Evolutionary conservation across 2,797 vertebrate genomes (phyloP), one percentile per base, ranked within the genome.

Genomic region (Rhadinocentrus ornatus): DNA sequence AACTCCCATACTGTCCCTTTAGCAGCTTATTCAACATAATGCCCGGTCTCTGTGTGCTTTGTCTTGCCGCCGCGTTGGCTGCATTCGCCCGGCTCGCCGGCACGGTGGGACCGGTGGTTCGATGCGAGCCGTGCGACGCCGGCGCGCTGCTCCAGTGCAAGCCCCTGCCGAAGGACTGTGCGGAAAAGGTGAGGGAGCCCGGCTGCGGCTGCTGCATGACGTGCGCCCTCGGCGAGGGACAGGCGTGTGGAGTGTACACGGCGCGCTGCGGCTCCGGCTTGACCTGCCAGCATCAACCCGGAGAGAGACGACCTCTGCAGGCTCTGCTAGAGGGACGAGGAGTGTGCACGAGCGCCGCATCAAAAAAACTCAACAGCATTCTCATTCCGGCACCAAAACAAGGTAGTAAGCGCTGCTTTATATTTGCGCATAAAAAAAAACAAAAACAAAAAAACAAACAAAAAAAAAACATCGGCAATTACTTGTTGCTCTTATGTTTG

Each of bases 181-280:
- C 90, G 4, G 97, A 98, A 87, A 81, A 86, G 72, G 95, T 96
- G 74, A 92, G 94, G 59, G 97, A 99, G 89, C 96, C 97, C 0
- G 96, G 96, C 78, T 99, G 97, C 82, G 96, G 97, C 85, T 98
- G 97, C 93, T 99, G 97, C 92, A 78, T 94, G 92, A 97, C 97
- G 67, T 99, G 97, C 90, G 96, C 97, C 63, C 92, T 97, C 67
- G 88, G 69, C 4, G 85, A 87, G 62, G 96, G 96, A 50, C 93
- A 93, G 57, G 76, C 90, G 34, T 99, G 97, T 89, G 97, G 97
- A 74, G 94, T 99, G 82, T 98, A 99, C 93, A 98, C 96, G 0
- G 96, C 96, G 80, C 96, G 96, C 89, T 99, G 97, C 77, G 96
- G 96, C 62, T 82, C 94, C 7, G 95, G 95, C 1, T 93, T 97